Base-by-base conservation (phyloP, 1,140 invertebrate species). In the Drosophila navojoa region DNA sequence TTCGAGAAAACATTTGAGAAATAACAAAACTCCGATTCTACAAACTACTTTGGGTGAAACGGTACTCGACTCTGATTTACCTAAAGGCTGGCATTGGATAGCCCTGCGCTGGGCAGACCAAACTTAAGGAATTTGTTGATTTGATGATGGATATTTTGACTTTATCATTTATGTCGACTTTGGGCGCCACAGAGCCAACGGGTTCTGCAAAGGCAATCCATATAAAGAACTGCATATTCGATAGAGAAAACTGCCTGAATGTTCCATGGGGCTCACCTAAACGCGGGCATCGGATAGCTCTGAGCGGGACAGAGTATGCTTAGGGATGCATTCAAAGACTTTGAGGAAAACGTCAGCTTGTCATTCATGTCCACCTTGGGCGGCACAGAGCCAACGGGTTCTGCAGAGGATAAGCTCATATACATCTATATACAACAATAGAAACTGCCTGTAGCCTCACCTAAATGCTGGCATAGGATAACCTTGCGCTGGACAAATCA, bases 101-200 rank as follows among this genome's bases (percentile, higher is more conserved):
- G 49, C 94, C 95, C 93, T 96, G 95, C 58, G 95, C 95, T 91
- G 95, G 95, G 84, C 95, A 96, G 90, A 93, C 40, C 95, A 92
- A 64, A 95, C 73, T 53, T 81, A 92, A 22, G 3, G 73, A 62
- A 16, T 72, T 5, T 3, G 45, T 54, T 10, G 45, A 25, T 15
- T 69, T 71, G 53, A 72, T 77, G 5, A 90, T 60, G 15, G 81
- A 44, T 94, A 81, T 63, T 75, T 71, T 57, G 19, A 89, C 68
- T 81, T 87, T 63, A 61, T 76, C 47, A 62, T 73, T 72, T 86
- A 92, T 80, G 44, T 86, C 93, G 53, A 95, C 94, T 92, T 94
- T 95, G 42, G 95, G 95, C 53, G 94, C 93, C 81, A 95, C 94
- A 85, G 94, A 95, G 85, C 95, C 95, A 76, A 96, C 93, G 29